Percentiles rank a stretch among this genome's conserved stretches.
phyloP scores from a whole-genome alignment of 2,888 invertebrate species.

The Ganaspis brasiliensis region DNA sequence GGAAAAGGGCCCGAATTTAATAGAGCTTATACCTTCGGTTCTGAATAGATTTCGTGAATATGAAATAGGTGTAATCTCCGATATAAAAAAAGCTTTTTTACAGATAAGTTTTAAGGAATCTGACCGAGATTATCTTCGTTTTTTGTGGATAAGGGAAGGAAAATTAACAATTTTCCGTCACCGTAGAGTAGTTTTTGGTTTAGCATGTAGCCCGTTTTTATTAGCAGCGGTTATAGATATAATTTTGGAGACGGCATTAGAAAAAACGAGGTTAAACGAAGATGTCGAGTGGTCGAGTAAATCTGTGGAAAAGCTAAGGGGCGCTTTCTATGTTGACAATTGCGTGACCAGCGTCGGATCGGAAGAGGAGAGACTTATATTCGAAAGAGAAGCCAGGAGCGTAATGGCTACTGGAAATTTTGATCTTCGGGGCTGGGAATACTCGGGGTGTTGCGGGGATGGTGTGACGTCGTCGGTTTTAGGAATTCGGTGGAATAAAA shows the following conservation, averaged over 20 bases:
- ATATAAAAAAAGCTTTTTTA: conserved; percentile 55
- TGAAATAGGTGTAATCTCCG: conserved; percentile 48
- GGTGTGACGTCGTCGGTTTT: not conserved
- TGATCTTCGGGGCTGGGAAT: not conserved
- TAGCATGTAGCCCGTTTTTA: conserved; percentile 54
- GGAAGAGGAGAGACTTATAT: not conserved
- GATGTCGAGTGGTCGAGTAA: not conserved
- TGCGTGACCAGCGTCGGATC: not conserved
- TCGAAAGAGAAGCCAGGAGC: too few species aligned
- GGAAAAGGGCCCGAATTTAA: too few species aligned
- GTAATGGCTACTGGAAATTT: not conserved
- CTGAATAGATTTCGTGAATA: too few species aligned
- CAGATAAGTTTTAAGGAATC: conserved; percentile 47
- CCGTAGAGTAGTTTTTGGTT: conserved; percentile 62
- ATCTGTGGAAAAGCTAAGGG: not conserved
- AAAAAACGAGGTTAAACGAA: not conserved
- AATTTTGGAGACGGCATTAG: too few species aligned
- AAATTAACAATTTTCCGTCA: conserved; percentile 53
- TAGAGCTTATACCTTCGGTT: too few species aligned
- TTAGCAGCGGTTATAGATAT: conserved; percentile 53
- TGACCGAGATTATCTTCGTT: conserved; percentile 57
- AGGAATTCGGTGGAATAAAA: too few species aligned
- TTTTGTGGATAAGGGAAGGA: conserved; percentile 58
- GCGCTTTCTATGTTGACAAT: not conserved
- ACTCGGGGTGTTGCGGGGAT: not conserved